Percentiles rank a stretch among this genome's conserved stretches.
phyloP scores from a whole-genome alignment of 2,113 vertebrate species.

The Okapia johnstoni region DNA sequence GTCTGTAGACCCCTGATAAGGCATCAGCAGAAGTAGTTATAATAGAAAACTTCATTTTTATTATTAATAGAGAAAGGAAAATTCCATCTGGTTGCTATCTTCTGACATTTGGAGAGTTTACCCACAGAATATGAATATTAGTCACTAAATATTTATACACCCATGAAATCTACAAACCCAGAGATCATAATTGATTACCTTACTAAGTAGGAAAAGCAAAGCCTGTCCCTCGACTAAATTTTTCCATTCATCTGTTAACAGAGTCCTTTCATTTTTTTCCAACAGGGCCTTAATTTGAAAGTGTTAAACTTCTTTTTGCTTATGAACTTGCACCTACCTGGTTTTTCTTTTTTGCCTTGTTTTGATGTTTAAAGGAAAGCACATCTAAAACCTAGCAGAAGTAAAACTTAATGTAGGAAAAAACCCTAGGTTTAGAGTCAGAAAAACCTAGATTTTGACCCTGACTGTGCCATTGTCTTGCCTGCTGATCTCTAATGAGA shows the following conservation, averaged over 20 bases:
- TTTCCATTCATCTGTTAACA: conserved; percentile 43
- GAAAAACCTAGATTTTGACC: neutral
- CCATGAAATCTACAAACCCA: neutral
- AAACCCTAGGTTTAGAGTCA: neutral
- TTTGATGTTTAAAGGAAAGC: conserved; percentile 42
- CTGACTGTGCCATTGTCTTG: neutral
- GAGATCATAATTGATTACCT: conserved; percentile 12
- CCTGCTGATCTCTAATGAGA: neutral
- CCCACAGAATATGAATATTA: conserved; percentile 54
- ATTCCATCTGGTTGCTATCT: conserved; percentile 29
- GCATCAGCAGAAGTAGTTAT: neutral
- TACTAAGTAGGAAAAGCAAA: neutral
- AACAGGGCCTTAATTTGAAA: conserved; percentile 19
- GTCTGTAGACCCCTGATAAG: neutral
- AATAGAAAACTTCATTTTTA: neutral
- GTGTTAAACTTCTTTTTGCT: conserved; percentile 10
- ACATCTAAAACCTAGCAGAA: conserved; percentile 21
- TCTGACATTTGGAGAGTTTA: conserved; percentile 28
- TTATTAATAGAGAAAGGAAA: conserved; percentile 42
- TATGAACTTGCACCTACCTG: neutral
- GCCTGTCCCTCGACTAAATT: neutral
- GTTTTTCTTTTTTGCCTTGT: conserved; percentile 12
- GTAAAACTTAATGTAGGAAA: neutral
- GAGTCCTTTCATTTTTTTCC: conserved; percentile 5
- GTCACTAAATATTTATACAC: conserved; percentile 35